phyloP scores from a whole-genome alignment of 2,888 invertebrate species.

The Leucania comma region DNA sequence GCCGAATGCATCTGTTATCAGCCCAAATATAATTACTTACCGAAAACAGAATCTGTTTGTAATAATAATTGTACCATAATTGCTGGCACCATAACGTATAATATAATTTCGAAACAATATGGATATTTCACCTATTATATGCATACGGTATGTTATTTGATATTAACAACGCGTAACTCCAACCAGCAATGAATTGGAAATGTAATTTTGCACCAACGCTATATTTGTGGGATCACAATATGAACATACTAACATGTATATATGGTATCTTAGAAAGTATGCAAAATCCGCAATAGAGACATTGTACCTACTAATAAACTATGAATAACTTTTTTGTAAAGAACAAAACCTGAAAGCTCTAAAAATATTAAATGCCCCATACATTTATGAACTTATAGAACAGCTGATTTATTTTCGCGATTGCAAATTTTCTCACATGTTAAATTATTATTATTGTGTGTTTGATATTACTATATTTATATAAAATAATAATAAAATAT shows the following conservation, averaged over 20 bases:
- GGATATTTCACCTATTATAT: slow-evolving; percentile 30
- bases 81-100: slow-evolving; percentile 22
- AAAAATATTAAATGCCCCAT: no score
- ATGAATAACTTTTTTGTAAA: no score
- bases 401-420: no score
- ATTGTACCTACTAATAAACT: no score
- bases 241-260: not conserved
- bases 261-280: no score
- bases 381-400: no score
- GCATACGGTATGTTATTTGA: slow-evolving; percentile 19
- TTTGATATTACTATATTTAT: no score
- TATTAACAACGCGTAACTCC: slow-evolving; percentile 27
- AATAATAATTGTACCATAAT: slow-evolving; percentile 33
- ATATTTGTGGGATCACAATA: slow-evolving; percentile 13
- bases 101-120: slow-evolving; percentile 27
- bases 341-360: no score
- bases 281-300: no score
- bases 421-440: no score
- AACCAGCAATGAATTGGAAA: slow-evolving; percentile 30
- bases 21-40: slow-evolving; percentile 39
- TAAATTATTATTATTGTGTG: no score
- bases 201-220: slow-evolving; percentile 18
- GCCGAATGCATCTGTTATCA: slow-evolving; percentile 10
- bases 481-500: no score
- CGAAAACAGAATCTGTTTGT: slow-evolving; percentile 28